Evolutionary conservation across 2,113 vertebrate species (phyloP).

Genomic region (Okapia johnstoni): DNA sequence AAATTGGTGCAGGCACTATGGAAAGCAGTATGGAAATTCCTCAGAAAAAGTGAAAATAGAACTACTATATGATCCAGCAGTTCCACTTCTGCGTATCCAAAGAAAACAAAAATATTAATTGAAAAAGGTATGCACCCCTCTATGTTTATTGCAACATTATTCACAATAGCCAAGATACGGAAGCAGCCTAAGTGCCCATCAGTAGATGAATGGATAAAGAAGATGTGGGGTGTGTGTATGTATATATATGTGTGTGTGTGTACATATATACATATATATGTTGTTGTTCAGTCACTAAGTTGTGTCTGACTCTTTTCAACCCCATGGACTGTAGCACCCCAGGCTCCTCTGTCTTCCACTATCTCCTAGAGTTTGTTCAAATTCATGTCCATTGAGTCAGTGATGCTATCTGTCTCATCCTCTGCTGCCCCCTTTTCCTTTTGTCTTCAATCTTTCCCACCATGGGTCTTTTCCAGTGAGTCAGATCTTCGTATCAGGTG

Average conservation of each 20-base stretch:
- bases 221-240: background rate
- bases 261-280: background rate
- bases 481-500: background rate
- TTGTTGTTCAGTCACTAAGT: background rate
- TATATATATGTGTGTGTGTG: background rate
- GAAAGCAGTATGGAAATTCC: background rate
- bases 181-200: background rate
- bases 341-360: background rate
- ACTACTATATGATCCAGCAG: background rate
- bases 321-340: background rate
- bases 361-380: background rate
- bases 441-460: background rate
- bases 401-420: background rate
- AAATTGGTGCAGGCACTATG: background rate
- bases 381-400: background rate
- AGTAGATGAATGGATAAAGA: background rate
- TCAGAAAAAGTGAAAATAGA: background rate
- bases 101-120: background rate
- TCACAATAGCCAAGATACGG: background rate
- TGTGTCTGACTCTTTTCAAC: background rate
- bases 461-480: background rate
- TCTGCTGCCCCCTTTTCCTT: background rate
- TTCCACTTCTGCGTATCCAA: background rate
- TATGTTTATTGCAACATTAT: background rate
- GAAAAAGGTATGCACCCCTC: background rate